Evolutionary conservation across 2,797 vertebrate species (phyloP).

Genomic region (Cetoscarus ocellatus): DNA sequence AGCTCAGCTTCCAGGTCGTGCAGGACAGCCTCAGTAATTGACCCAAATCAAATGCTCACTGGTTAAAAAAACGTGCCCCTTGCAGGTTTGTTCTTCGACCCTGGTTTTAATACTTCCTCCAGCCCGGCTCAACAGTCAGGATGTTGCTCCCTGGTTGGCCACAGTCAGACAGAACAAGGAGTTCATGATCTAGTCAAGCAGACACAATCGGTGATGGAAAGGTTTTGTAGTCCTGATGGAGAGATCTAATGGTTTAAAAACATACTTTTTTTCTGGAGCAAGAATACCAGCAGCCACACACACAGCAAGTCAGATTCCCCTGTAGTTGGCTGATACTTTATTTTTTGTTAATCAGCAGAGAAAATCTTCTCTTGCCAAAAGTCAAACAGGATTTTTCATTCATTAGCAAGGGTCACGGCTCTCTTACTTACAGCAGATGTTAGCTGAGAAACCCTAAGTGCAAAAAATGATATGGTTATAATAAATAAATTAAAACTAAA

Average conservation of each 20-base stretch:
- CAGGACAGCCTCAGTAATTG: constrained; percentile 64
- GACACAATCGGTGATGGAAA: constrained; percentile 62
- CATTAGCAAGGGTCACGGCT: constrained; percentile 51
- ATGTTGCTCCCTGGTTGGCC: constrained; percentile 56
- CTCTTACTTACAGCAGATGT: constrained; percentile 68
- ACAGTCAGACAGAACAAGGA: constrained; percentile 61
- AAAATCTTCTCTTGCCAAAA: constrained; percentile 55
- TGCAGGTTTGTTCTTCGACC: constrained; percentile 69
- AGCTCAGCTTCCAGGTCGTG: constrained; percentile 72
- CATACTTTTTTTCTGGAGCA: constrained; percentile 25
- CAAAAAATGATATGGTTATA: constrained; percentile 59
- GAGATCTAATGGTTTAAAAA: constrained; percentile 61
- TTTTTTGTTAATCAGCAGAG: constrained; percentile 58
- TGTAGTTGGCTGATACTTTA: constrained; percentile 37
- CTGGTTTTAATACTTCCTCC: constrained; percentile 74
- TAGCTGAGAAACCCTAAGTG: constrained; percentile 44
- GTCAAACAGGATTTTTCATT: constrained; percentile 56
- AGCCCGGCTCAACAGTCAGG: constrained; percentile 47
- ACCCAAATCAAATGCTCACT: constrained; percentile 70
- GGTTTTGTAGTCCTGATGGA: constrained; percentile 48
- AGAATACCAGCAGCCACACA: constrained; percentile 19
- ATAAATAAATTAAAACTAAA: constrained; percentile 70
- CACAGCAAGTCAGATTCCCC: constrained; percentile 31
- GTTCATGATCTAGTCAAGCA: constrained; percentile 72
- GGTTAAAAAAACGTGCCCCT: constrained; percentile 49